These are phyloP conservation scores for Lepilemur ruficaudatus DNA, from an alignment of 2,797 vertebrate genomes.

Conservation along the genomic window DNA sequence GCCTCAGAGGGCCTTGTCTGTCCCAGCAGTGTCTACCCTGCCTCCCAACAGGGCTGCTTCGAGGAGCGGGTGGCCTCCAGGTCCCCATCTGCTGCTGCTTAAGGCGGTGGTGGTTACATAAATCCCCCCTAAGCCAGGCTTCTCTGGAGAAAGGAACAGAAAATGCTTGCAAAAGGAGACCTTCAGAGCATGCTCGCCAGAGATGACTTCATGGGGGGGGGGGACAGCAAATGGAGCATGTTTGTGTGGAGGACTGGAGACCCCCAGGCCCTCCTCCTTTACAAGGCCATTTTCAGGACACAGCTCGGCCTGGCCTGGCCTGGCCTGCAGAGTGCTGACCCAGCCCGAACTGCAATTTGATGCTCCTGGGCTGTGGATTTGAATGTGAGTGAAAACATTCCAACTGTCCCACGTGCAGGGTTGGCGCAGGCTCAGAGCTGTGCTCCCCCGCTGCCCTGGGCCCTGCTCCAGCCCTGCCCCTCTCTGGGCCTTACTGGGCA, in stretches of 20 bases:
- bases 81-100: background rate
- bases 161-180: background rate
- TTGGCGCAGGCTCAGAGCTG: no score
- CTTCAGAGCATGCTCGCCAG: accelerated
- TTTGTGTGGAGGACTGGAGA: no score
- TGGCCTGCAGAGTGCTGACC: background rate
- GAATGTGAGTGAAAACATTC: accelerated
- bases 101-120: background rate
- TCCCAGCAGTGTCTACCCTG: accelerated
- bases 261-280: background rate
- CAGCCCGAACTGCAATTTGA: background rate
- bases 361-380: background rate
- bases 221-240: accelerated
- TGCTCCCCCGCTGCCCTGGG: background rate
- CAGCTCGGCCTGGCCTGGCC: background rate
- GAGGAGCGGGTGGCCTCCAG: background rate
- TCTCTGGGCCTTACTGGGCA: background rate
- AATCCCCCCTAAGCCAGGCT: background rate
- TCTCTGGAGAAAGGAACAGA: background rate
- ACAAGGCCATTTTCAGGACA: background rate
- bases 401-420: no score
- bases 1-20: background rate
- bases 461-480: background rate
- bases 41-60: background rate
- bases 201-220: no score